Percentiles rank a stretch among this genome's conserved stretches.
These are phyloP conservation scores for Talpa occidentalis DNA, from an alignment of 2,113 vertebrate species.

Conservation along the genomic window DNA sequence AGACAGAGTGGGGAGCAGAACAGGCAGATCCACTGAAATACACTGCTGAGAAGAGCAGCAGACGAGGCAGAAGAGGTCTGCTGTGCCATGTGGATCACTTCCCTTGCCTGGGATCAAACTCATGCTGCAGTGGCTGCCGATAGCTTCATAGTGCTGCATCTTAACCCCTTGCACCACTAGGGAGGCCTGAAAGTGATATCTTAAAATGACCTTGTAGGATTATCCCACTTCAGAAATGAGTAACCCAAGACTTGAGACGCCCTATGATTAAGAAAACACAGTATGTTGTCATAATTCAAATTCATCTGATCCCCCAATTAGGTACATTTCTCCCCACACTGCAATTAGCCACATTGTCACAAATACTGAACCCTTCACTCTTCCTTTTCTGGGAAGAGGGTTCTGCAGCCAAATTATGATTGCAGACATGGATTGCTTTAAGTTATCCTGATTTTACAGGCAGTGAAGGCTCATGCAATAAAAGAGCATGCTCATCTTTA, in stretches of 20 bases:
- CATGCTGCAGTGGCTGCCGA: no score
- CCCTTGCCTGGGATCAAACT: no score
- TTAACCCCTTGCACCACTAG: no score
- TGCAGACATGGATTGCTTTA: background rate
- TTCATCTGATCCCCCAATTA: accelerated
- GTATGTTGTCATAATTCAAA: background rate
- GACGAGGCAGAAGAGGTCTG: no score
- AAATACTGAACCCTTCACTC: background rate
- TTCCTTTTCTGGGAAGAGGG: background rate
- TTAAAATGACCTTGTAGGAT: background rate
- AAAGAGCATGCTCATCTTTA: background rate
- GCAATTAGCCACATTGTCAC: background rate
- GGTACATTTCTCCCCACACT: background rate
- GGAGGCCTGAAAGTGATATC: background rate
- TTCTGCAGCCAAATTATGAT: background rate
- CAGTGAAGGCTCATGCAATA: background rate
- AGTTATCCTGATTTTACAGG: background rate
- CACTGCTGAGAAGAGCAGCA: no score
- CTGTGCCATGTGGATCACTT: no score
- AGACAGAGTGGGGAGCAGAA: no score
- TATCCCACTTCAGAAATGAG: background rate
- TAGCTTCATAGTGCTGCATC: no score
- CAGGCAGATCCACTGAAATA: no score
- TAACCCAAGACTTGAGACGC: background rate
- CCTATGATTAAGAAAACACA: background rate